Conservation (phyloP, 2,888 invertebrate genomes). For the Tinea pellionella region DNA sequence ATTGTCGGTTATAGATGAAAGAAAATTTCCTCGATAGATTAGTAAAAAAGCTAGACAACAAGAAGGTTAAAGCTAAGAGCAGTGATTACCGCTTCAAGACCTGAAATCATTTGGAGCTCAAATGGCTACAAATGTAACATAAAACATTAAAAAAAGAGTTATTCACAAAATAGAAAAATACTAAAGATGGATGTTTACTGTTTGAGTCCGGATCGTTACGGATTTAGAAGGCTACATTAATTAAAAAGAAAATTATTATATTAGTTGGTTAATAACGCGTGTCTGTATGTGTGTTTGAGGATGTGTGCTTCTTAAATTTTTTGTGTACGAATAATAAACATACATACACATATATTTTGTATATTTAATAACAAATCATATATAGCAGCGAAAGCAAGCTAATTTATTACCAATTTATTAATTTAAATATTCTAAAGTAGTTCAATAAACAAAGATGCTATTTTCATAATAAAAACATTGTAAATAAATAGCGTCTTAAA, state of each 20-base stretch:
- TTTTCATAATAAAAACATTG: no score
- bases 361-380: neutral
- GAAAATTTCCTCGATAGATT: neutral
- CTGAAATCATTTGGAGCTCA: constrained; percentile 6
- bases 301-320: neutral
- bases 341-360: neutral
- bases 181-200: neutral
- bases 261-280: neutral
- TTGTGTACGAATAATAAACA: neutral
- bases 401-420: neutral
- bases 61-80: neutral
- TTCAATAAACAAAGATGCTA: no score
- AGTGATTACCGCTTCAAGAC: neutral
- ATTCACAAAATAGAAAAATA: neutral
- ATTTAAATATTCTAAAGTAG: no score
- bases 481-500: no score
- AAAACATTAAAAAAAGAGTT: neutral
- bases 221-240: constrained; percentile 27
- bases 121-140: neutral
- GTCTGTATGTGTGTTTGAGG: constrained; percentile 5
- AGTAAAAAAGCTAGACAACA: neutral
- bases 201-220: constrained; percentile 41
- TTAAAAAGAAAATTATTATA: neutral
- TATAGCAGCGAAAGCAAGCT: constrained; percentile 2
- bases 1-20: neutral